These are phyloP conservation scores for Herpetotheres cachinnans DNA, from an alignment of 2,113 vertebrate genomes.

Conservation along the genomic window DNA sequence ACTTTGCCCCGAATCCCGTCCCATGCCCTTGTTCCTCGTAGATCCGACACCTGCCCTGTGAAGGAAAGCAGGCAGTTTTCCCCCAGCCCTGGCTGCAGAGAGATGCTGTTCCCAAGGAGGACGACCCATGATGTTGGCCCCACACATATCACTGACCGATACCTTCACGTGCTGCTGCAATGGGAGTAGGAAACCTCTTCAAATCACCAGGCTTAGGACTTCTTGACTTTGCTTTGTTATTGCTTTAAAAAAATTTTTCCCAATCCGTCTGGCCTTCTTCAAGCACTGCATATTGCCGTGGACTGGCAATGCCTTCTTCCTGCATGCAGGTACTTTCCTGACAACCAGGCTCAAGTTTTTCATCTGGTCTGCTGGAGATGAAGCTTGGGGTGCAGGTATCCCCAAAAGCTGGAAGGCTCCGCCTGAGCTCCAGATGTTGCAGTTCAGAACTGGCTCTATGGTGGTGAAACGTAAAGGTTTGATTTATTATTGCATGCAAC, in stretches of 20 bases:
- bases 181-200: background rate
- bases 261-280: background rate
- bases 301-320: background rate
- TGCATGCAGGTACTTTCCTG: accelerated
- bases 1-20: background rate
- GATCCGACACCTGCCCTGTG: background rate
- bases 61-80: background rate
- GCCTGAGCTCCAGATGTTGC: background rate
- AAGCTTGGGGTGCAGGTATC: background rate
- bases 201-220: too few species aligned
- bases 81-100: background rate
- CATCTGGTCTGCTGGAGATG: background rate
- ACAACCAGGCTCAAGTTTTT: background rate
- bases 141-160: accelerated
- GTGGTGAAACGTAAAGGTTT: background rate
- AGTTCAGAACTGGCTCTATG: background rate
- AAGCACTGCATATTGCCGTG: accelerated
- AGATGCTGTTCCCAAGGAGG: background rate
- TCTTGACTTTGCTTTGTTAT: background rate
- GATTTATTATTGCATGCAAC: background rate
- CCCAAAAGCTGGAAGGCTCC: background rate
- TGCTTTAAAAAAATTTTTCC: background rate
- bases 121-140: background rate
- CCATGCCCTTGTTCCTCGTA: background rate
- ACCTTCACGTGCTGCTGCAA: background rate